Percentiles rank a stretch among this genome's conserved stretches.
These are phyloP conservation scores for Pangasius djambal DNA, from an alignment of 2,797 vertebrate genomes.

Conservation along the genomic window DNA sequence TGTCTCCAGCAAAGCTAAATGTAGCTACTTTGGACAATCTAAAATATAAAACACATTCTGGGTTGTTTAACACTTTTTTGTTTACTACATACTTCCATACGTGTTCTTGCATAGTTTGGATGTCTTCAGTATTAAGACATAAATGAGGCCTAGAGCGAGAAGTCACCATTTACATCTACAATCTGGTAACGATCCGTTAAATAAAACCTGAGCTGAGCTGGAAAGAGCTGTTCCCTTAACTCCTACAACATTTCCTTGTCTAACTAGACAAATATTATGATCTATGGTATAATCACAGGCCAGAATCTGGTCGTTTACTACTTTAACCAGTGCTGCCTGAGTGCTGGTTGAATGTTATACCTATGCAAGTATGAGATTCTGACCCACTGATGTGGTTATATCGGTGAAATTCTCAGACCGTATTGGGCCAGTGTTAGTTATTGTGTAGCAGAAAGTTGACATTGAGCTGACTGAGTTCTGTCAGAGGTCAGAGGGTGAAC, in stretches of 20 bases:
- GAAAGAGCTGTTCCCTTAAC: neutral
- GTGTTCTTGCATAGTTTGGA: too few relatives aligned
- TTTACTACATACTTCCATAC: too few relatives aligned
- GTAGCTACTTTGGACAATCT: too few relatives aligned
- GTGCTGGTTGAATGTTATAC: neutral
- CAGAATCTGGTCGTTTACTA: neutral
- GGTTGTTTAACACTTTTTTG: too few relatives aligned
- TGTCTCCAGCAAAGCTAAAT: too few relatives aligned
- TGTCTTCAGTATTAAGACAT: too few relatives aligned
- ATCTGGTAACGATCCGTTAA: neutral
- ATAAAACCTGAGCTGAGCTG: neutral
- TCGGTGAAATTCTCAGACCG: neutral
- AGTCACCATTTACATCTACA: neutral
- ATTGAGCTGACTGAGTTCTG: neutral
- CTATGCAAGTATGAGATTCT: neutral
- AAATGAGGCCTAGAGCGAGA: neutral
- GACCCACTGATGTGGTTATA: neutral
- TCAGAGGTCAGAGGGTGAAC: neutral
- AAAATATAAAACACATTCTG: too few relatives aligned
- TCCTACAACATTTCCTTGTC: neutral
- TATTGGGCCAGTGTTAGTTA: neutral
- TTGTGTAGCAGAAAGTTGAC: neutral
- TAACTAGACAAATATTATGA: neutral
- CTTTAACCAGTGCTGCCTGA: neutral
- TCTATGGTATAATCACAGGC: neutral